Evolutionary conservation across 2,888 invertebrate species (phyloP).

Genomic region (Carterocephalus palaemon): DNA sequence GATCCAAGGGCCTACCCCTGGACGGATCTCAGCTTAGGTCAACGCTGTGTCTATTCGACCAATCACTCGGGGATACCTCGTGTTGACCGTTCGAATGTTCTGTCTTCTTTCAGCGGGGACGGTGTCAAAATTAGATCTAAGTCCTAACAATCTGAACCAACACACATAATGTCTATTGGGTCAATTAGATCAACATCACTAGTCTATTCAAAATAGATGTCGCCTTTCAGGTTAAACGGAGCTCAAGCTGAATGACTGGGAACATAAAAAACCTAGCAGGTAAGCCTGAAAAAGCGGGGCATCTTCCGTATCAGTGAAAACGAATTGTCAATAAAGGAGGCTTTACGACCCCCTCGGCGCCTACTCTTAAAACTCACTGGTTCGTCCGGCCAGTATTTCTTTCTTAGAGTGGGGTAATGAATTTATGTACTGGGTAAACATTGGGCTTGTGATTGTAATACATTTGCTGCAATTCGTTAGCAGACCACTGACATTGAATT

Average conservation of each 20-base stretch:
- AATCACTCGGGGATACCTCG: no score
- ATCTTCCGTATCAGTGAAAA: constrained; percentile 41
- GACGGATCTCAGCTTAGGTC: no score
- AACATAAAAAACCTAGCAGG: constrained; percentile 31
- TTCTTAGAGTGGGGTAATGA: constrained; percentile 2
- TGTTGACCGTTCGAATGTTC: no score
- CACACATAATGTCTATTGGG: no score
- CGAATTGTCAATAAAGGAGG: constrained; percentile 45
- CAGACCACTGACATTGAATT: no score
- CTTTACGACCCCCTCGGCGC: constrained; percentile 33
- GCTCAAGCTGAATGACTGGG: constrained; percentile 18
- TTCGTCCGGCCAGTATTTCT: constrained; percentile 20
- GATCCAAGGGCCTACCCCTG: no score
- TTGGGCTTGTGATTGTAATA: constrained; percentile 3
- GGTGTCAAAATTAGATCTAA: no score
- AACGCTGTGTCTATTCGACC: no score
- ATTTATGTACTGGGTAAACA: constrained; percentile 5
- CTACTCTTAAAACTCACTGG: constrained; percentile 29
- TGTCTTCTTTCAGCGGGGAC: no score
- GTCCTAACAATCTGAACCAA: no score
- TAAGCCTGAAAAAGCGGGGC: constrained; percentile 36
- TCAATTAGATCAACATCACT: constrained; percentile 21
- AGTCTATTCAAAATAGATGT: constrained; percentile 22
- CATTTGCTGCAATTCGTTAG: not conserved
- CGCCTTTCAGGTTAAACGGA: constrained; percentile 17